Evolutionary conservation across 2,888 invertebrate species (phyloP).

Genomic region (Gymnoscelis rufifasciata): DNA sequence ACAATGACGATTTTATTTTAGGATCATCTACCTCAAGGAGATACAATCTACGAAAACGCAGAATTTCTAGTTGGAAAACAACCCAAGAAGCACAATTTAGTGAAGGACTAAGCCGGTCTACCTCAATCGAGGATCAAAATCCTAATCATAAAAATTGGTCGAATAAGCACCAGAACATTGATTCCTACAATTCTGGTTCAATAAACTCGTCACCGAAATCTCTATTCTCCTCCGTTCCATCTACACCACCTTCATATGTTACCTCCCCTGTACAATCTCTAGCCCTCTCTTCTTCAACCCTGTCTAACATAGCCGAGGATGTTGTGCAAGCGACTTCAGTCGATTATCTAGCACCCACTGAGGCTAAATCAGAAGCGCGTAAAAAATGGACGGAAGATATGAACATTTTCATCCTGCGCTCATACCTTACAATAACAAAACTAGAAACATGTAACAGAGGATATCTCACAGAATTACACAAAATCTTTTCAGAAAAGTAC

Average conservation of each 20-base stretch:
- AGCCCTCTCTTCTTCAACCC: no score
- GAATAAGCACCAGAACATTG: no score
- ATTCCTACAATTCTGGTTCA: no score
- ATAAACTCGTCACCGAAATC: conserved; percentile 1
- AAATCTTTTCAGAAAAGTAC: conserved; percentile 2
- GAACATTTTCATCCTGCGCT: conserved; percentile 13
- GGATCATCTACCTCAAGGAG: no score
- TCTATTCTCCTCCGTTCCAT: not conserved
- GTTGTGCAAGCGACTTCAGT: not conserved
- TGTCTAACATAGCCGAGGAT: not conserved
- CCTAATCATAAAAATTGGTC: no score
- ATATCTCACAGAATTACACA: conserved; percentile 11
- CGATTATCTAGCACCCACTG: not conserved
- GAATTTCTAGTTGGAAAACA: no score
- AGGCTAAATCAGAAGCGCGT: not conserved
- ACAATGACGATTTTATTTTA: no score
- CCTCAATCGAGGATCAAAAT: no score
- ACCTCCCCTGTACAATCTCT: no score
- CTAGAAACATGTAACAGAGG: not conserved
- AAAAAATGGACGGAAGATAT: conserved; percentile 7
- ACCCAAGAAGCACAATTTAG: no score
- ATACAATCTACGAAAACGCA: no score
- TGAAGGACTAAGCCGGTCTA: no score
- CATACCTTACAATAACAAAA: not conserved
- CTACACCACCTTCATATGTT: not conserved